phyloP scores from a whole-genome alignment of 1,140 invertebrate genomes.

The Drepana arcuata region DNA sequence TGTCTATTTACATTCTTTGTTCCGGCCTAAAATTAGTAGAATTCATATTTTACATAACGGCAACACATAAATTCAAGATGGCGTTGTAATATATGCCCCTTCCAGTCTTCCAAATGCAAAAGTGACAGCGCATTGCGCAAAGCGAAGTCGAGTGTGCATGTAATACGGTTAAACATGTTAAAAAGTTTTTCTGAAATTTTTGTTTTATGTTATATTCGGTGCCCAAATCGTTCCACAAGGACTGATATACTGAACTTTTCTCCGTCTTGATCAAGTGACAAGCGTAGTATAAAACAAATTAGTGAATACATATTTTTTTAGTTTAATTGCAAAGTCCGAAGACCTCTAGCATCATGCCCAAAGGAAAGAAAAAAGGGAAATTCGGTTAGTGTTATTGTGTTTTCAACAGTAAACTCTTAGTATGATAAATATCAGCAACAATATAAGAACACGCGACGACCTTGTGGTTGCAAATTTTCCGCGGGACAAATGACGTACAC shows the following conservation, averaged over 20 bases:
- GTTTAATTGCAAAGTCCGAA: no score
- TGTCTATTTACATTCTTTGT: no score
- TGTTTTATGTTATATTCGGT: slow-evolving; percentile 70
- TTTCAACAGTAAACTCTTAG: not conserved
- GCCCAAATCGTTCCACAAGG: slow-evolving; percentile 62
- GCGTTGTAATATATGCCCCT: slow-evolving; percentile 23
- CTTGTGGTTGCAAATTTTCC: slow-evolving; percentile 50
- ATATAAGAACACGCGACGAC: slow-evolving; percentile 65
- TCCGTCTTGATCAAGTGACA: slow-evolving; percentile 71
- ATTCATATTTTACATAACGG: slow-evolving; percentile 8
- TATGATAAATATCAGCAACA: no score
- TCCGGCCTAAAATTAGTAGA: not conserved
- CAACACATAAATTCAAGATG: slow-evolving; percentile 35
- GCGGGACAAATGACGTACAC: slow-evolving; percentile 44
- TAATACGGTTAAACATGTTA: slow-evolving; percentile 71
- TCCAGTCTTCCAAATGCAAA: slow-evolving; percentile 15
- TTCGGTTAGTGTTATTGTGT: slow-evolving; percentile 45
- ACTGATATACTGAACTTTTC: slow-evolving; percentile 70
- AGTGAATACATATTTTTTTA: slow-evolving; percentile 61
- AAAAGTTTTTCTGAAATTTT: slow-evolving; percentile 72
- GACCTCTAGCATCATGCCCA: slow-evolving; percentile 63
- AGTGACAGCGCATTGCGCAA: slow-evolving; percentile 62
- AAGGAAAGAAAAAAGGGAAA: slow-evolving; percentile 70
- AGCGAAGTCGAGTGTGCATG: slow-evolving; percentile 65
- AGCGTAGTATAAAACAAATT: slow-evolving; percentile 60